phyloP scores from a whole-genome alignment of 2,888 invertebrate species.

The Aporophyla lueneburgensis region DNA sequence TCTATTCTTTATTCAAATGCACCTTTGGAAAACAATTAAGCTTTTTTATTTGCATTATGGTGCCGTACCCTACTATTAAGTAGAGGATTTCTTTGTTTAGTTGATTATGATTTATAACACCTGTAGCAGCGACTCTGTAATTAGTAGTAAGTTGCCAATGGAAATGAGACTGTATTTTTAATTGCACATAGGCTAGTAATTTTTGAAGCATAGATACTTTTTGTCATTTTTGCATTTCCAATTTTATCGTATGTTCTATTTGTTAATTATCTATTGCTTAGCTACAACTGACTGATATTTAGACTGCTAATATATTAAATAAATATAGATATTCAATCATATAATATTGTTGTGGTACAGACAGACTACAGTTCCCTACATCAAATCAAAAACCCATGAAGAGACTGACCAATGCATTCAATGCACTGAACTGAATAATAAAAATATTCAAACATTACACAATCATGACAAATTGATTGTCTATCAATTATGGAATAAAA shows the following conservation, averaged over 20 bases:
- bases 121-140: not conserved
- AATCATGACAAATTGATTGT: constrained; percentile 57
- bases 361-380: not conserved
- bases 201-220: not conserved
- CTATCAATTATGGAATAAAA: too few relatives aligned
- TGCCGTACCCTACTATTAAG: not conserved
- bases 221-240: not conserved
- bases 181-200: not conserved
- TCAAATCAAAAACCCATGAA: not conserved
- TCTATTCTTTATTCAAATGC: constrained; percentile 74
- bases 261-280: too few relatives aligned
- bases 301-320: not conserved
- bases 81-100: constrained; percentile 12
- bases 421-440: not conserved
- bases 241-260: not conserved
- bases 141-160: not conserved
- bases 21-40: constrained; percentile 47
- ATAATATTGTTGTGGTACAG: not conserved
- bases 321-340: not conserved
- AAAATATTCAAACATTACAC: constrained; percentile 30
- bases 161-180: not conserved
- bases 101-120: constrained; percentile 22
- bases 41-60: not conserved
- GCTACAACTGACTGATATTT: too few relatives aligned
- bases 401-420: not conserved